Base-by-base conservation (phyloP, 1,140 invertebrate species). In the Drosophila bocki region DNA sequence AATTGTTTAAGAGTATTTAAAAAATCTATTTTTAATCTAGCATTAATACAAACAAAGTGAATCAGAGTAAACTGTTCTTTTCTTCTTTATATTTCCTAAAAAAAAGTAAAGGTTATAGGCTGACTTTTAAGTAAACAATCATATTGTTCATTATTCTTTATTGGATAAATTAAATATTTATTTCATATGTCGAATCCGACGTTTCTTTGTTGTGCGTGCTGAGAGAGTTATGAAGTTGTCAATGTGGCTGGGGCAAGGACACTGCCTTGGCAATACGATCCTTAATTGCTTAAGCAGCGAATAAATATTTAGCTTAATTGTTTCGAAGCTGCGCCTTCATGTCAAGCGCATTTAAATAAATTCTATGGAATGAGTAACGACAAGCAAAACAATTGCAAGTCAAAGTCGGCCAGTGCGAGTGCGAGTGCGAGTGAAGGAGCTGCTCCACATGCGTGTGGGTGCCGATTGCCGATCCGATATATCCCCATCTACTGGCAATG, bases 221-320 rank as follows among this genome's bases (percentile, higher is more conserved):
- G 29, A 15, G 9, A 22, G 17, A 45, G n/a, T 53, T 17, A 47
- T 63, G 26, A 50, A 53, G 62, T 56, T 68, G 51, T 58, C 29
- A 11, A 58, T 70, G 51, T 33, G 15, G 32, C 19, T 59, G 69
- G 29, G 53, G 50, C 83, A 88, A 86, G 84, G 84, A 86, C 83
- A 75, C 44, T 53, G 64, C 79, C 82, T 83, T 83, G 77, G 45
- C 35, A 41, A 59, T 15, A 69, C 63, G 60, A 81, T 87, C 83
- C 83, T 88, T 87, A 87, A 88, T 87, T 86, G 83, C 50, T 41
- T 75, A 48, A 58, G 54, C 42, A n/a, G 32, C 39, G 19, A 51
- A 45, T 53, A 32, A 58, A 63, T 75, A 87, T 78, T 80, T 67
- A 88, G 68, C 77, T 88, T 88, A 84, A 87, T 87, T 88, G 80